Evolutionary conservation across 2,888 invertebrate genomes (phyloP), one percentile per base, ranked within the genome.

Genomic region (Hydrotaea diabolus): DNA sequence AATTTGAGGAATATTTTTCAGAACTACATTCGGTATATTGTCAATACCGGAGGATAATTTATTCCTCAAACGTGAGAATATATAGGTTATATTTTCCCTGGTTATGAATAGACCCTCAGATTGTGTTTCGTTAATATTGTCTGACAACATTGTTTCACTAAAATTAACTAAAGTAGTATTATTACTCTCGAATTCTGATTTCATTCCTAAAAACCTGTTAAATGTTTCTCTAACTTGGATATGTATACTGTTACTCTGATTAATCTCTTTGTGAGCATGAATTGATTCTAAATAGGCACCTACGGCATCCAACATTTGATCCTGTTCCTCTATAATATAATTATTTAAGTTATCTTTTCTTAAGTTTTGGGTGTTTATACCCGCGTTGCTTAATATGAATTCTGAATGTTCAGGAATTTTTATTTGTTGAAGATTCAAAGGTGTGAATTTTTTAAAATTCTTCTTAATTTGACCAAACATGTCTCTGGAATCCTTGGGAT

Each of bases 1-100:
- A 21, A 19, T 55, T 55, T 55, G 9, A 21, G 55, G 55, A 3
- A 55, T 8, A 55, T 55, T 55, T 17, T 21, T 55, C 11, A 55
- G 55, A 5, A 55, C 21, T 21, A 55, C 21, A 11, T 55, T 55
- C 13, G 55, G 69, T 57, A 69, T 77, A 39, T 66, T 55, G 19
- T 74, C 77, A 31, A 66, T 17, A 55, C 77, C 77, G 21, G 77
- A 66, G 5, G 77, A 69, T 43, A 77, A 69, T 77, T 77, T 77
- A 21, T 57, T 77, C 66, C 19, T 69, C 9, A 77, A 46, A 55
- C 39, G 55, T 69, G 17, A 55, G 66, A 77, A 76, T 53, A 55
- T 76, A 76, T 76, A 76, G 19, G 64, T 36, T 11, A 66, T 36
- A 36, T 39, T 39, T 66, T 66, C 55, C 15, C 53, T 23, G 31